Evolutionary conservation across 2,888 invertebrate genomes (phyloP).

Genomic region (Eristalinus aeneus): DNA sequence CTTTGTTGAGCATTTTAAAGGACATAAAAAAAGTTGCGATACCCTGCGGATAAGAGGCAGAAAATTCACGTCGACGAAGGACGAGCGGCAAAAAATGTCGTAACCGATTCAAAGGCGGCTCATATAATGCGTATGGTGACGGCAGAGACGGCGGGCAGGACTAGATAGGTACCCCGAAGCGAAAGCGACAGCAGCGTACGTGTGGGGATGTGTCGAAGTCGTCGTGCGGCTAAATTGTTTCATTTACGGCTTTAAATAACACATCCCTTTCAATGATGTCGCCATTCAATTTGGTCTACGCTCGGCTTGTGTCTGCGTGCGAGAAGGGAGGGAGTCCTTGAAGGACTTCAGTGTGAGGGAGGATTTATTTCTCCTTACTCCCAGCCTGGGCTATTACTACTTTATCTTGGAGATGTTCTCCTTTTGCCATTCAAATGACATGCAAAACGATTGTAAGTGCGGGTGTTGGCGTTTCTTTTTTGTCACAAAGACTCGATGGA

Average conservation of each 20-base stretch:
- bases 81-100: constrained; percentile 13
- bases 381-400: constrained; percentile 40
- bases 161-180: constrained; percentile 4
- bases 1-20: constrained; percentile 56
- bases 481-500: constrained; percentile 32
- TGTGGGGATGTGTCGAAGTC: constrained; percentile 26
- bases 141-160: constrained; percentile 4
- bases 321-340: neutral
- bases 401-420: constrained; percentile 60
- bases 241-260: constrained; percentile 71
- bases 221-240: constrained; percentile 65
- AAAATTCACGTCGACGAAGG: constrained; percentile 54
- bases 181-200: neutral
- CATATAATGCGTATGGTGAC: constrained; percentile 44
- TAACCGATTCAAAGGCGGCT: constrained; percentile 50
- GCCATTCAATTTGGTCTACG: constrained; percentile 57
- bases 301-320: neutral
- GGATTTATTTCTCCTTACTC: constrained; percentile 9
- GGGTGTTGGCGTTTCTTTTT: constrained; percentile 49
- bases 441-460: constrained; percentile 72
- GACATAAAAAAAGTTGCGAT: constrained; percentile 57
- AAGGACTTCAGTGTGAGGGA: neutral
- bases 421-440: constrained; percentile 73
- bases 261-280: constrained; percentile 68
- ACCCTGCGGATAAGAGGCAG: constrained; percentile 63